These are phyloP conservation scores for Conus ventricosus DNA, from an alignment of 1,140 invertebrate species.

Conservation along the genomic window DNA sequence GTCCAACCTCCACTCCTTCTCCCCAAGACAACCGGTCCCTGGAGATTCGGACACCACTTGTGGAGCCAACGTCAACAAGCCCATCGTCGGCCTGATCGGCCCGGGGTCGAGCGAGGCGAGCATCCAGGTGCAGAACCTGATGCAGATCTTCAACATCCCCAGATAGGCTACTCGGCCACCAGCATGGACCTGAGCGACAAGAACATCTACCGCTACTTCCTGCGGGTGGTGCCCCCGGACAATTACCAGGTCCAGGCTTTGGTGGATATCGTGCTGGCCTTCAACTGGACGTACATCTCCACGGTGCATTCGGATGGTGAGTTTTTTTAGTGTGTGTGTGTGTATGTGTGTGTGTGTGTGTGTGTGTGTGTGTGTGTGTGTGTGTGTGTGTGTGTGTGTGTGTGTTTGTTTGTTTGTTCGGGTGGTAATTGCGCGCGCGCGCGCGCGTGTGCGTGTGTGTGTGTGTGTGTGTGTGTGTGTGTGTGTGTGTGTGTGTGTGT, in stretches of 20 bases:
- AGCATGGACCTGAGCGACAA: slow-evolving; percentile 86
- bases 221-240: slow-evolving; percentile 89
- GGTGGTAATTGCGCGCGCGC: too few relatives aligned
- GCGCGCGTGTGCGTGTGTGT: slow-evolving; percentile 26
- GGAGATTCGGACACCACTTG: slow-evolving; percentile 12
- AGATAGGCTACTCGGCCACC: slow-evolving; percentile 89
- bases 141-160: slow-evolving; percentile 88
- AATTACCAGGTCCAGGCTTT: slow-evolving; percentile 87
- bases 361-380: slow-evolving; percentile 22
- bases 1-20: neutral
- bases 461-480: slow-evolving; percentile 16
- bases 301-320: slow-evolving; percentile 88
- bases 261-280: slow-evolving; percentile 82
- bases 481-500: slow-evolving; percentile 20
- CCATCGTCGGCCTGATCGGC: slow-evolving; percentile 82
- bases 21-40: neutral
- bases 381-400: slow-evolving; percentile 6
- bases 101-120: slow-evolving; percentile 83
- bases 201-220: slow-evolving; percentile 85
- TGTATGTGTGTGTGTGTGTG: slow-evolving; percentile 11
- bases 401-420: neutral
- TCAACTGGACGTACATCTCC: slow-evolving; percentile 90
- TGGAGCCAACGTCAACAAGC: slow-evolving; percentile 60
- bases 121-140: slow-evolving; percentile 85
- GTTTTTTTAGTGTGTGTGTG: slow-evolving; percentile 34